Evolutionary conservation across 2,113 vertebrate genomes (phyloP).

Genomic region (Mixornis gularis): DNA sequence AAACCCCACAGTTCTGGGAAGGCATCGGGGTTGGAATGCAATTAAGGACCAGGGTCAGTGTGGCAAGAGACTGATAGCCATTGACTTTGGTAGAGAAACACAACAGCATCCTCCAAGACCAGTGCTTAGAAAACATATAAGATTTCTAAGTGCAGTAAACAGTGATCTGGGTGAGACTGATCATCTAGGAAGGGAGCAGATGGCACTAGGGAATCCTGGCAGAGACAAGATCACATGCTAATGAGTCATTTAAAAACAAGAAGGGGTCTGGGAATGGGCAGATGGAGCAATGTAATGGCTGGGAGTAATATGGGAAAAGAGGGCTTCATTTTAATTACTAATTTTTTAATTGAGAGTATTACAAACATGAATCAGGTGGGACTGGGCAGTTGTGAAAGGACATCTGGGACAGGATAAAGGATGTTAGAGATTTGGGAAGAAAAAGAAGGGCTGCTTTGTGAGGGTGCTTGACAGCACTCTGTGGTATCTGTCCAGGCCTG

Average conservation of each 20-base stretch:
- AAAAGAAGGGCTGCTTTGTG: not conserved
- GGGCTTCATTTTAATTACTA: slow-evolving; percentile 52
- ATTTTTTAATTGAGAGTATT: slow-evolving; percentile 43
- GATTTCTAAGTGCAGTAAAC: not conserved
- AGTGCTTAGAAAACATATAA: not conserved
- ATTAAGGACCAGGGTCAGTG: not conserved
- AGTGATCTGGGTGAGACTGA: not conserved
- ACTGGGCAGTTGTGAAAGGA: slow-evolving; percentile 22
- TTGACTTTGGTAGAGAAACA: not conserved
- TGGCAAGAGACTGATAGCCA: not conserved
- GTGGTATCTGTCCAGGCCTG: not conserved
- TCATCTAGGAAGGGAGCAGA: slow-evolving; percentile 37
- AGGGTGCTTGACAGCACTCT: fast-evolving
- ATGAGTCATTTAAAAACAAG: slow-evolving; percentile 33
- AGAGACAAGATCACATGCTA: slow-evolving; percentile 29
- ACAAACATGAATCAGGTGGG: slow-evolving; percentile 24
- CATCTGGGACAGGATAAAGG: slow-evolving; percentile 31
- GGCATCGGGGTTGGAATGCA: not conserved
- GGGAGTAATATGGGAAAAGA: slow-evolving; percentile 2
- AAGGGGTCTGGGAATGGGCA: slow-evolving; percentile 17
- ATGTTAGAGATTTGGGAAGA: not conserved
- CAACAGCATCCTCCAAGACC: not conserved
- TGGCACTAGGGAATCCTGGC: slow-evolving; percentile 42
- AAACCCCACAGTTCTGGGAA: not conserved
- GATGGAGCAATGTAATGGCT: slow-evolving; percentile 35